Conservation (phyloP, 1,140 invertebrate species). For the Asobara japonica region DNA sequence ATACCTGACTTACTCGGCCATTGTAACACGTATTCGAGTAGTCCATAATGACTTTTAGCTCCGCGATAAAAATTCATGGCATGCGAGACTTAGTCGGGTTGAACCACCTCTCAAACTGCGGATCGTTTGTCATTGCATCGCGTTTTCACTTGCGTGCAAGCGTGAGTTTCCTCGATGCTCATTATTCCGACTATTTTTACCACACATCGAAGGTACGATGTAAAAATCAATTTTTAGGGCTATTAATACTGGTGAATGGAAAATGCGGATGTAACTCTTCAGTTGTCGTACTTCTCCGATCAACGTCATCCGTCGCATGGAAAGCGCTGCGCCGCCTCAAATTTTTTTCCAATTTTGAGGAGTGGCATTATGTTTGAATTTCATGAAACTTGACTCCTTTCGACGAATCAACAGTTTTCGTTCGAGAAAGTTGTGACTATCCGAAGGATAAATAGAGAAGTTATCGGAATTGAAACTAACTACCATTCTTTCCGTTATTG, state of each 20-base stretch:
- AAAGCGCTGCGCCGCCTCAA: no score
- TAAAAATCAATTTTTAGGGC: neutral
- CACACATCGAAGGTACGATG: neutral
- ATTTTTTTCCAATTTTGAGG: no score
- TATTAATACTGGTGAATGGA: neutral
- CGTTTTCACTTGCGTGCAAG: conserved; percentile 14
- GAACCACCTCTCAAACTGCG: conserved; percentile 23
- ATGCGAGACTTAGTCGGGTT: conserved; percentile 15
- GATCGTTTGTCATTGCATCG: conserved; percentile 20
- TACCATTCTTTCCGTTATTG: no score
- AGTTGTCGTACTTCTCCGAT: neutral
- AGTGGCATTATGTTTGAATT: no score
- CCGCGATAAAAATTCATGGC: conserved; percentile 29
- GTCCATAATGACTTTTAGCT: neutral
- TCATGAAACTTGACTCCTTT: no score
- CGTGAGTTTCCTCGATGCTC: conserved; percentile 22
- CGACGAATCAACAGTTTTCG: no score
- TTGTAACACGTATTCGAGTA: neutral
- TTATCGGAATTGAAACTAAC: no score
- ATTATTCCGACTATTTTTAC: conserved; percentile 19
- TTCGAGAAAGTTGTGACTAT: no score
- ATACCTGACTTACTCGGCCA: neutral
- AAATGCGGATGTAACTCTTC: neutral
- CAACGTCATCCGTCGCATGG: neutral
- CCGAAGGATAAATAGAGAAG: no score